Conservation (phyloP, 2,797 vertebrate species). For the Anabas testudineus region DNA sequence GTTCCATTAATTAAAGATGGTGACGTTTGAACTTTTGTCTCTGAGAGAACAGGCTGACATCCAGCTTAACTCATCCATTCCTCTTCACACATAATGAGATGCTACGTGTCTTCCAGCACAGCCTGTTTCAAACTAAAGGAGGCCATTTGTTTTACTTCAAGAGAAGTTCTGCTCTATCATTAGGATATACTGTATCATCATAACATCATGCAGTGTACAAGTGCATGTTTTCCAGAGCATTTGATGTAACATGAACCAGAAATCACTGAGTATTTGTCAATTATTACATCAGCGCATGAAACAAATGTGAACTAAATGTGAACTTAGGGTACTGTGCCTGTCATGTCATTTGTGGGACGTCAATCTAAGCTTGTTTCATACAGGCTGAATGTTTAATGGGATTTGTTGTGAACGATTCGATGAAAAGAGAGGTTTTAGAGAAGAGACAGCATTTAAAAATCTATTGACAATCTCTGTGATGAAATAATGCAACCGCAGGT, state of each 20-base stretch:
- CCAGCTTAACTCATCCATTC: slow-evolving; percentile 26
- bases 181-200: background rate
- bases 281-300: background rate
- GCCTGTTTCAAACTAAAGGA: slow-evolving; percentile 11
- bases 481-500: slow-evolving; percentile 47
- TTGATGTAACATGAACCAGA: background rate
- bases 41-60: slow-evolving; percentile 44
- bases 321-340: background rate
- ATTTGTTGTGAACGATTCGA: slow-evolving; percentile 40
- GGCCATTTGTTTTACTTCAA: slow-evolving; percentile 7
- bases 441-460: slow-evolving; percentile 16
- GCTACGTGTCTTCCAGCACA: slow-evolving; percentile 20
- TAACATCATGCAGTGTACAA: background rate
- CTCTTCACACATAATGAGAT: slow-evolving; percentile 52
- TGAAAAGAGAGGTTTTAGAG: slow-evolving; percentile 22
- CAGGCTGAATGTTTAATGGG: slow-evolving; percentile 28
- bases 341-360: slow-evolving; percentile 12
- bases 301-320: slow-evolving; percentile 22
- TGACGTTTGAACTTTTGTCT: slow-evolving; percentile 62
- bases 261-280: background rate
- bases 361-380: slow-evolving; percentile 10
- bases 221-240: background rate
- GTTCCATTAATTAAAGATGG: slow-evolving; percentile 52
- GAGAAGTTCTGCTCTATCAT: slow-evolving; percentile 8
- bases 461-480: slow-evolving; percentile 46